Conservation (phyloP, 30 jellyfish, hydroid and myxozoan genomes). For the Aurelia aurita region DNA sequence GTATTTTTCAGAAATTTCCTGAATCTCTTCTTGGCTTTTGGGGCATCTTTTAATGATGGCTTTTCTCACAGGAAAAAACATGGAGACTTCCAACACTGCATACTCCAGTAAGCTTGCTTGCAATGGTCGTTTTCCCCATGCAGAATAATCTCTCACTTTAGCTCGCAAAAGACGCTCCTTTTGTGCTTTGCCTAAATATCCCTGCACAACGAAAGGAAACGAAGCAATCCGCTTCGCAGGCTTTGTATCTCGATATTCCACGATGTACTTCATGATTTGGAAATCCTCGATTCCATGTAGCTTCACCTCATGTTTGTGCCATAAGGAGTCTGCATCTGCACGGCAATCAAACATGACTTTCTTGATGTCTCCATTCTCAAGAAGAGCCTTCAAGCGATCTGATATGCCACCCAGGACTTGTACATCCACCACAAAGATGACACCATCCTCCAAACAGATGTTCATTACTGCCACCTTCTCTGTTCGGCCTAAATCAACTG, state of each 20-base stretch:
- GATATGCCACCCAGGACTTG: conserved; percentile 24
- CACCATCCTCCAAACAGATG: conserved; percentile 21
- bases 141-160: background rate
- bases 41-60: conserved; percentile 4
- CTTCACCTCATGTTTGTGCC: conserved; percentile 33
- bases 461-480: conserved; percentile 25
- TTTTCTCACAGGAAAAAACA: conserved; percentile 6
- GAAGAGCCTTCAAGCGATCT: conserved; percentile 27
- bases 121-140: conserved; percentile 48
- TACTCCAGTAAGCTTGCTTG: conserved; percentile 2
- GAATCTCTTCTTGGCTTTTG: background rate
- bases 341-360: conserved; percentile 65
- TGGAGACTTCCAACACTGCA: conserved; percentile 39
- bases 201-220: background rate
- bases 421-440: conserved; percentile 35
- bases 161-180: background rate
- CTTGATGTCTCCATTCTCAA: background rate
- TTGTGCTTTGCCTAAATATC: background rate
- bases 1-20: background rate
- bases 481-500: conserved; percentile 36
- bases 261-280: conserved; percentile 43
- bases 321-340: conserved; percentile 30
- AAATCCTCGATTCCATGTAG: conserved; percentile 41
- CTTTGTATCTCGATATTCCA: background rate
- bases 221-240: conserved; percentile 9